A percentile compares a stretch with the other conserved stretches of the same genome.
phyloP scores from a whole-genome alignment of 2,113 vertebrate genomes.

The Antigone vipio region DNA sequence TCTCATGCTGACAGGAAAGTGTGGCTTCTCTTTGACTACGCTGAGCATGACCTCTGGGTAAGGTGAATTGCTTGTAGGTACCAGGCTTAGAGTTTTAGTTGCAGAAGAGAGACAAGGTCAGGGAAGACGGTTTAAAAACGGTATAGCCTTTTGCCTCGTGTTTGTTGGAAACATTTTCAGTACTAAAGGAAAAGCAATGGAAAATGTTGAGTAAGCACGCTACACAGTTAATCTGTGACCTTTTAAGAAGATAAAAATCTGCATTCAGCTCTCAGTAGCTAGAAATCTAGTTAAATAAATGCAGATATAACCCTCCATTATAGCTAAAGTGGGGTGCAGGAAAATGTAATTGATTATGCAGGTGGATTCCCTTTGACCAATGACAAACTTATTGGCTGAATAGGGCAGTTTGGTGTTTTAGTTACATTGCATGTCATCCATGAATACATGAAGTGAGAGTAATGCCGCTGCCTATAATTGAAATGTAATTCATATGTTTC shows the following conservation, averaged over 20 bases:
- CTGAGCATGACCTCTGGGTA: conserved; percentile 99
- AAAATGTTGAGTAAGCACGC: neutral
- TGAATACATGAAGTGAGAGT: neutral
- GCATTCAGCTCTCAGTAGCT: neutral
- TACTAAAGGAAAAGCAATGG: neutral
- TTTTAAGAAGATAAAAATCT: neutral
- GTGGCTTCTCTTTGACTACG: conserved; percentile 99
- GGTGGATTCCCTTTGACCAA: neutral
- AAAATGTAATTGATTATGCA: neutral
- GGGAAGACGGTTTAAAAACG: neutral
- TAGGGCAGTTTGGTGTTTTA: neutral
- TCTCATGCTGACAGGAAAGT: conserved; percentile 99
- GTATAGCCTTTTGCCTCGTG: neutral
- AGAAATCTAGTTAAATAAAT: neutral
- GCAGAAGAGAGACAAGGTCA: neutral
- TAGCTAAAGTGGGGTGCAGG: neutral
- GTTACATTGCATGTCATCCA: rapidly evolving
- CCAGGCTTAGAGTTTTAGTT: neutral
- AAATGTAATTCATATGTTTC: neutral
- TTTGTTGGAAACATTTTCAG: neutral
- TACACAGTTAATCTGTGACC: neutral
- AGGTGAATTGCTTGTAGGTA: conserved; percentile 52
- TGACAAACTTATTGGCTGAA: neutral
- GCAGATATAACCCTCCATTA: neutral
- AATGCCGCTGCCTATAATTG: neutral